Evolutionary conservation across 2,797 vertebrate species (phyloP).

Genomic region (Siniperca obscura): DNA sequence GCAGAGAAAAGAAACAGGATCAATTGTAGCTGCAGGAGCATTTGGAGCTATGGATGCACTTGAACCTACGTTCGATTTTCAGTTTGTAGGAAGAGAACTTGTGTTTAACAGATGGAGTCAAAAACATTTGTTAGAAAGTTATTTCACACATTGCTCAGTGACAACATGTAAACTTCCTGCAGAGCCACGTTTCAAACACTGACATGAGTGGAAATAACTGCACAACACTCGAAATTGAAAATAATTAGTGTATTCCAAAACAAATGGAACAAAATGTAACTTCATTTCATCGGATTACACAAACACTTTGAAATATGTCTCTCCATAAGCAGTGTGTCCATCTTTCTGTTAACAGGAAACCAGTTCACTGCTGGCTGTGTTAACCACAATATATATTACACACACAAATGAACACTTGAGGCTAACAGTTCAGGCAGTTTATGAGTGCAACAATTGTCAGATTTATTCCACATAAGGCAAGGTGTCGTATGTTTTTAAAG

Average conservation of each 20-base stretch:
- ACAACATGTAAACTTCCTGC: not conserved
- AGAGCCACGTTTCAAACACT: not conserved
- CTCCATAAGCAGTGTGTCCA: conserved; percentile 29
- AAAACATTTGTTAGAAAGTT: not conserved
- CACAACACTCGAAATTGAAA: conserved; percentile 24
- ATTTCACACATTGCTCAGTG: not conserved
- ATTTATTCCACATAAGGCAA: conserved; percentile 82
- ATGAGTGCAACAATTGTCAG: conserved; percentile 64
- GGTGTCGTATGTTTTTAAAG: conserved; percentile 68
- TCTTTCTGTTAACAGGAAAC: conserved; percentile 23
- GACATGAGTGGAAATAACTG: conserved; percentile 2
- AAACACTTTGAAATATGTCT: conserved; percentile 19
- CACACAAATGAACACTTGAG: conserved; percentile 36
- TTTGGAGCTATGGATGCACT: not conserved
- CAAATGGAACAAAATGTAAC: conserved; percentile 8
- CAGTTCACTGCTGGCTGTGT: conserved; percentile 19
- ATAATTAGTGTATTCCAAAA: conserved; percentile 31
- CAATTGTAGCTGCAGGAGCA: not conserved
- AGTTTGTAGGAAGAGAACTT: not conserved
- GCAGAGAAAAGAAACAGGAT: not conserved
- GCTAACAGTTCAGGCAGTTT: conserved; percentile 56
- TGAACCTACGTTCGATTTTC: not conserved
- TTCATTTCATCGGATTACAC: conserved; percentile 29
- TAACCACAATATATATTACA: conserved; percentile 17
- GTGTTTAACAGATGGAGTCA: not conserved